Base-by-base conservation (phyloP, 2,797 vertebrate genomes). In the Crax fasciolata region DNA sequence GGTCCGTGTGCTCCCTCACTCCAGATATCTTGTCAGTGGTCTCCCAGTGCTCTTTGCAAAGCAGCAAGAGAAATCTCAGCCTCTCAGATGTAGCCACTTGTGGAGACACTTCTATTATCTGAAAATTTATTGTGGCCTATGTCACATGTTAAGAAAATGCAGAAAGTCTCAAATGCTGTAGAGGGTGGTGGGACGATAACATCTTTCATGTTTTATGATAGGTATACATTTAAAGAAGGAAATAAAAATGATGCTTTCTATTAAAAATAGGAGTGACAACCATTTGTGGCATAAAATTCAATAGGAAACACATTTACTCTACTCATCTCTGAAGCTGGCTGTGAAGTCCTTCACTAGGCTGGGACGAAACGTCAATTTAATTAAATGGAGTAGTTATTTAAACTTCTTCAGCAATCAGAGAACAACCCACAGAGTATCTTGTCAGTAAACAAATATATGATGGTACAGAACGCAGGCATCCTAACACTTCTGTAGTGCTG, bases 251-350 rank as follows among this genome's bases (percentile, higher is more conserved):
- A 93, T 96, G 88, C 96, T 97, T 98, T 96, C 63, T 73, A 84
- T 98, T 98, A 97, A 96, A 91, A 93, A 85, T 93, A 91, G 92
- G 84, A 97, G 82, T 41, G 2, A 84, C 96, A 98, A 80, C 63
- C 59, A 95, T 94, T 97, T 97, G 85, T 97, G 84, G 66, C 74
- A 79, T 90, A 96, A 94, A 93, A 78, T 76, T 38, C 93, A 96
- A 95, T 88, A 86, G 86, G 90, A 97, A 98, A 97, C 91, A 97
- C 94, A 97, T 98, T 98, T 97, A 58, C 23, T 44, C 38, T 27
- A 62, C 75, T 97, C 85, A 88, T 96, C 92, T 97, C 61, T 65
- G 41, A 62, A 93, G 77, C 55, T 93, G 81, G 41, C 94, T 91
- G 49, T 35, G 74, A 84, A 89, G 84, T 91, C 57, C 90, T 96